phyloP scores from a whole-genome alignment of 2,797 vertebrate genomes.

The Atherinosoma microstoma region DNA sequence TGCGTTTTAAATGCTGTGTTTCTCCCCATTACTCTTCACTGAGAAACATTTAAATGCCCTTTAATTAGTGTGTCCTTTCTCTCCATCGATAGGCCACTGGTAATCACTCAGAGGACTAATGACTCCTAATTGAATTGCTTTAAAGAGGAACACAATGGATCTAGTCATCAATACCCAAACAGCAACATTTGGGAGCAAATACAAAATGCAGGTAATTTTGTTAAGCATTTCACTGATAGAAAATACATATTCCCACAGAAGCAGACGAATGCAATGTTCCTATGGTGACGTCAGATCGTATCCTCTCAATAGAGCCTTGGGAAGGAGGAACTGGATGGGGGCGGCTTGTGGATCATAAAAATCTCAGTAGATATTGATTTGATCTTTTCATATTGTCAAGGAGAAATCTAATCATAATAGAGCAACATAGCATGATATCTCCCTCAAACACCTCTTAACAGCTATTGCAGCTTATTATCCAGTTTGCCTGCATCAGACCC shows the following conservation, averaged over 20 bases:
- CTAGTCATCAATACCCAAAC: constrained; percentile 76
- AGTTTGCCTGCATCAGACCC: constrained; percentile 46
- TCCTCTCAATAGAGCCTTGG: constrained; percentile 64
- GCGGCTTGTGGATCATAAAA: constrained; percentile 78
- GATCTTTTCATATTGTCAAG: constrained; percentile 84
- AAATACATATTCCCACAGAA: constrained; percentile 67
- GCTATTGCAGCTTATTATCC: constrained; percentile 72
- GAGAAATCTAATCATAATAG: constrained; percentile 82
- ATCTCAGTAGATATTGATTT: constrained; percentile 84
- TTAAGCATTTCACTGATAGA: constrained; percentile 63
- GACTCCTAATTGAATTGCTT: constrained; percentile 86
- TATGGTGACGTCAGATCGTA: constrained; percentile 69
- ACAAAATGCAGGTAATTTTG: constrained; percentile 63
- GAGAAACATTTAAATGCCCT: constrained; percentile 87
- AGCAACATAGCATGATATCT: constrained; percentile 78
- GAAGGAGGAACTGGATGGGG: constrained; percentile 46
- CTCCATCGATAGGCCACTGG: constrained; percentile 83
- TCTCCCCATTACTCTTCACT: constrained; percentile 80
- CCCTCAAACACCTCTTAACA: constrained; percentile 76
- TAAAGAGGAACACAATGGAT: constrained; percentile 81
- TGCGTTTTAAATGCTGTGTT: constrained; percentile 85
- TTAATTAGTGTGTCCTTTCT: constrained; percentile 87
- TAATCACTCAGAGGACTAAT: constrained; percentile 86
- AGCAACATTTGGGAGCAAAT: constrained; percentile 72
- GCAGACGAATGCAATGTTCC: constrained; percentile 52